These are phyloP conservation scores for Rhinella marina DNA, from an alignment of 2,797 vertebrate genomes.

Conservation along the genomic window DNA sequence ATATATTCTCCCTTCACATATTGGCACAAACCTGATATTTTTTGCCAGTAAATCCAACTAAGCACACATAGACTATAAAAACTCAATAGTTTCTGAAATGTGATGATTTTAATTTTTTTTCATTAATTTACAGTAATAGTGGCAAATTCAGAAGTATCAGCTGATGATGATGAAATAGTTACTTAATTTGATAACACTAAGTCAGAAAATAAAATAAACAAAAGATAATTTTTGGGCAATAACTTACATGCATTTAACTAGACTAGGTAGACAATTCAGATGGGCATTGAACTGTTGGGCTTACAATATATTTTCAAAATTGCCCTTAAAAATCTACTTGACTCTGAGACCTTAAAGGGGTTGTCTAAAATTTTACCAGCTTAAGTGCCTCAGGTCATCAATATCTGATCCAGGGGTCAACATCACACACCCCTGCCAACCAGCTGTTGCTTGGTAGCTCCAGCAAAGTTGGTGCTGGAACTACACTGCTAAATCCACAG, in stretches of 20 bases:
- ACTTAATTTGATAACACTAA: background rate
- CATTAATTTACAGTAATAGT: conserved; percentile 15
- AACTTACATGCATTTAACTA: background rate
- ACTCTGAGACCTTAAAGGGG: too few species aligned
- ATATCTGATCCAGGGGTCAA: too few species aligned
- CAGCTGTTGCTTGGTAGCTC: too few species aligned
- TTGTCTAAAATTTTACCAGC: too few species aligned
- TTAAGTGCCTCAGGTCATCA: too few species aligned
- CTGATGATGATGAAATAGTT: conserved; percentile 22
- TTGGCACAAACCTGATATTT: conserved; percentile 72
- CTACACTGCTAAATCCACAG: too few species aligned
- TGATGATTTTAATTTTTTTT: conserved; percentile 69
- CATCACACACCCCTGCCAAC: too few species aligned
- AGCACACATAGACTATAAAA: conserved; percentile 68
- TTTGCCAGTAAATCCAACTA: conserved; percentile 67
- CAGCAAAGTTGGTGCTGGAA: too few species aligned
- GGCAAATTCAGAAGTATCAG: conserved; percentile 22
- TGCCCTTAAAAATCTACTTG: background rate
- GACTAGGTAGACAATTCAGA: background rate
- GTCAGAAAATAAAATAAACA: background rate
- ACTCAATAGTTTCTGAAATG: conserved; percentile 66
- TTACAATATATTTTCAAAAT: background rate
- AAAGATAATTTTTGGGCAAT: background rate
- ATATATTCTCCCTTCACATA: conserved; percentile 70
- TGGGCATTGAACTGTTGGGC: background rate